Evolutionary conservation across 2,888 invertebrate species (phyloP).

Genomic region (Ormyrus nitidulus): DNA sequence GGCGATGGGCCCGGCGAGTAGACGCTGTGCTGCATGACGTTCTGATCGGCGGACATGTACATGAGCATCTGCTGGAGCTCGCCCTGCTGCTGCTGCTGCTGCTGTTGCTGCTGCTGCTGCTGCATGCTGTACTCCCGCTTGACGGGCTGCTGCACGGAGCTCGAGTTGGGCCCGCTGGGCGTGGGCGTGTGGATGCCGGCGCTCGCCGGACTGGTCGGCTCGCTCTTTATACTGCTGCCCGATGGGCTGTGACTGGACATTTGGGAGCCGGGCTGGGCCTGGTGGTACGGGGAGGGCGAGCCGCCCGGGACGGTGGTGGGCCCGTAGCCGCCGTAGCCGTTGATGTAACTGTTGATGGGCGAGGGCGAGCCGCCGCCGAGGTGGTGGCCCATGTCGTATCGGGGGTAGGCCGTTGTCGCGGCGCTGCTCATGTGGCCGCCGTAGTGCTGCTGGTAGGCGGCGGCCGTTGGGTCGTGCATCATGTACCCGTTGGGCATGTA

Average conservation of each 20-base stretch:
- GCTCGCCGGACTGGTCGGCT: constrained; percentile 89
- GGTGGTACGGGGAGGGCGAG: constrained; percentile 84
- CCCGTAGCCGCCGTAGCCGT: constrained; percentile 81
- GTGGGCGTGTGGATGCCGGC: constrained; percentile 78
- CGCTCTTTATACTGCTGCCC: constrained; percentile 92
- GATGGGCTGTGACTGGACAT: constrained; percentile 88
- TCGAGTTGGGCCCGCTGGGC: constrained; percentile 72
- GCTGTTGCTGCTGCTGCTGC: constrained; percentile 77
- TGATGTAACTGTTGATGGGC: constrained; percentile 89
- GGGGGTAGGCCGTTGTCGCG: constrained; percentile 83
- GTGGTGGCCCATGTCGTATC: constrained; percentile 90
- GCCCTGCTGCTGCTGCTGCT: constrained; percentile 78
- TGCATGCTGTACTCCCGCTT: constrained; percentile 82
- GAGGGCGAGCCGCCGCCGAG: constrained; percentile 85
- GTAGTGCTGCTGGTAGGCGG: constrained; percentile 87
- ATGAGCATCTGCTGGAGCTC: constrained; percentile 86
- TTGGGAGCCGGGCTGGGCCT: constrained; percentile 81
- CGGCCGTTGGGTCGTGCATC: constrained; percentile 89
- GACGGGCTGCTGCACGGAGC: constrained; percentile 71
- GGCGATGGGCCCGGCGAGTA: constrained; percentile 81
- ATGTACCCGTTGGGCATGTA: constrained; percentile 98
- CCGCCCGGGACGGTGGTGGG: constrained; percentile 81
- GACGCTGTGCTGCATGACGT: constrained; percentile 80
- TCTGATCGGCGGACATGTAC: constrained; percentile 79
- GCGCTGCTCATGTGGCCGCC: constrained; percentile 78